phyloP scores from a whole-genome alignment of 1,140 invertebrate genomes.

The Armadillidium nasatum region DNA sequence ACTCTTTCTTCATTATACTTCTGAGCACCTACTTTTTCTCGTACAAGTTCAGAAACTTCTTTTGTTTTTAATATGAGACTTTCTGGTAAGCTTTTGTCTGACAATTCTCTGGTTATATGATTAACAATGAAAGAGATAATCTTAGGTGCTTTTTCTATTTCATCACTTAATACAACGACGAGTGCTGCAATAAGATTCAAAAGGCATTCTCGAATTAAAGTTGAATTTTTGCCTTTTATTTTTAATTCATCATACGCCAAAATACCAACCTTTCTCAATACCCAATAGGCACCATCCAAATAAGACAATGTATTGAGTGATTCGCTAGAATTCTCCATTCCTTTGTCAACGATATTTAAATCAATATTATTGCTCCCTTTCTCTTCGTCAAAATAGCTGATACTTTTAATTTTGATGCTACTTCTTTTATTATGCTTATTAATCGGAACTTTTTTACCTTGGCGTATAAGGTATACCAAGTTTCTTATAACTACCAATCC shows the following conservation, averaged over 20 bases:
- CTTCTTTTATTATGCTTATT: constrained; percentile 12
- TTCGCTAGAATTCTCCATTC: not conserved
- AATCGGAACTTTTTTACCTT: constrained; percentile 32
- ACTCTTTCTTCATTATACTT: constrained; percentile 30
- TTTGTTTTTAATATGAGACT: constrained; percentile 18
- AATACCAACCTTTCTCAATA: constrained; percentile 32
- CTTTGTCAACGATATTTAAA: not conserved
- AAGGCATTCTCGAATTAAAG: constrained; percentile 32
- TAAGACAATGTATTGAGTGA: not conserved
- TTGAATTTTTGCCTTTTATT: constrained; percentile 26
- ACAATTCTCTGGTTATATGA: constrained; percentile 35
- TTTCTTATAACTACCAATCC: constrained; percentile 38
- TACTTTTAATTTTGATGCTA: not conserved
- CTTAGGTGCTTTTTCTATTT: constrained; percentile 10
- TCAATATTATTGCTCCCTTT: not conserved
- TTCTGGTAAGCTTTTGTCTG: constrained; percentile 31
- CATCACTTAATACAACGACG: constrained; percentile 26
- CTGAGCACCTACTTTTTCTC: constrained; percentile 36
- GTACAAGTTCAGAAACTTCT: constrained; percentile 36
- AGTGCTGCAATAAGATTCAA: constrained; percentile 44
- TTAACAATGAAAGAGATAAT: constrained; percentile 35
- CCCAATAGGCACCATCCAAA: constrained; percentile 34
- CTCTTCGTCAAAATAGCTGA: not conserved
- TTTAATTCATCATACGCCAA: constrained; percentile 38
- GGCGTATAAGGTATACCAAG: constrained; percentile 40